Percentiles rank a stretch among this genome's conserved stretches.
These are phyloP conservation scores for Halcyon badia DNA, from an alignment of 2,797 vertebrate genomes.

Conservation along the genomic window DNA sequence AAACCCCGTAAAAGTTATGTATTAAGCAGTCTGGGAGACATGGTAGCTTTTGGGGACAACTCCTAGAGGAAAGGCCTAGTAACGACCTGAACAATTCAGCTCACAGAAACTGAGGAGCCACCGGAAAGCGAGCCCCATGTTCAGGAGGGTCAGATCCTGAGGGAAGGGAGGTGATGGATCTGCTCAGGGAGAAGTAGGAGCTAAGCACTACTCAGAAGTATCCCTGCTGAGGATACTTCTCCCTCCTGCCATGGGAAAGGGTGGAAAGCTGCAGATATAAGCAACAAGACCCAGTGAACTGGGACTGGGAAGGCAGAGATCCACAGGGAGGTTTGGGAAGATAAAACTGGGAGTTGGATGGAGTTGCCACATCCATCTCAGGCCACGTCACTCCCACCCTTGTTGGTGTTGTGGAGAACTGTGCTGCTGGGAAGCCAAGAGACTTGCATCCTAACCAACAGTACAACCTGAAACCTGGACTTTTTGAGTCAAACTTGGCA, in stretches of 20 bases:
- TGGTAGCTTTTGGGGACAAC: rapidly evolving
- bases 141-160: not conserved
- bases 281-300: not conserved
- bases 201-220: not conserved
- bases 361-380: not conserved
- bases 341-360: not conserved
- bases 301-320: not conserved
- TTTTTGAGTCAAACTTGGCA: not conserved
- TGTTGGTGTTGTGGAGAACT: rapidly evolving
- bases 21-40: not conserved
- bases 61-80: not conserved
- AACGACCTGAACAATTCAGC: not conserved
- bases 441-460: not conserved
- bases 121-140: rapidly evolving
- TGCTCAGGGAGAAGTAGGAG: not conserved
- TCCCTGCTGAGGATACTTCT: not conserved
- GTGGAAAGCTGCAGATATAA: not conserved
- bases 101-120: not conserved
- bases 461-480: not conserved
- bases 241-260: not conserved
- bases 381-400: not conserved
- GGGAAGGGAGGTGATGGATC: not conserved
- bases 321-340: not conserved
- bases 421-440: not conserved
- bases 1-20: rapidly evolving